Base-by-base conservation (phyloP, 2,113 vertebrate species). In the Bubo bubo region DNA sequence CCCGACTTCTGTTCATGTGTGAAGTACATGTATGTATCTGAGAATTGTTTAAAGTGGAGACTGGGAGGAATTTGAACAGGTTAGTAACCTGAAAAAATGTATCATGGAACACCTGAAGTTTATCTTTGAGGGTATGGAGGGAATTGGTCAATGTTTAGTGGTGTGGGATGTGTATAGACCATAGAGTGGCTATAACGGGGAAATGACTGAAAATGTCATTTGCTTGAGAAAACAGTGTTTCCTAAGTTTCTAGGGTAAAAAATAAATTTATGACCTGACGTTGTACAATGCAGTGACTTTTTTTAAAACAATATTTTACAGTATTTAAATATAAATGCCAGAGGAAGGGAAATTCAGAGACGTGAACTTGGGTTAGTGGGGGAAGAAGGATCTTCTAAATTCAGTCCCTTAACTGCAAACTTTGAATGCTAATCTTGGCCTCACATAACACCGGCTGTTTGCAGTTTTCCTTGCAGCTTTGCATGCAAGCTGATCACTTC, bases 361-460 rank as follows among this genome's bases (percentile, higher is more conserved):
- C 28, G 22, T 35, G 70, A 53, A 35, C 6, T 13, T 30, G 47
- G 53, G 24, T 43, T 70, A 35, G 35, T 9, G 30, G 43, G 32
- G 43, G 23, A 64, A 39, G 64, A 41, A 86, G 64, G 55, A 37
- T 66, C 71, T 76, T 67, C 34, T 86, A 5, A 53, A 37, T 55
- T 50, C 43, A 53, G 0, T n/a, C 55, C 37, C 18, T 72, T 67
- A 34, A 15, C 9, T 77, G 24, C 73, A 62, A 30, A 30, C n/a
- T 41, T 28, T 11, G 50, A 43, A 16, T 66, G 45, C 34, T 49
- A 2, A 41, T 43, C 37, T 41, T 55, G 59, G 83, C 62, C 26
- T 66, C 0, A 0, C 2, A 0, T 35, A 22, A 28, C 0, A 0
- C 35, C 0, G 0, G 14, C 52, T 9, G 8, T 2, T 4, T 34